A percentile compares a stretch with the other conserved stretches of the same genome.
These are phyloP conservation scores for Drosophila kohkoa DNA, from an alignment of 1,140 invertebrate genomes.

Conservation along the genomic window DNA sequence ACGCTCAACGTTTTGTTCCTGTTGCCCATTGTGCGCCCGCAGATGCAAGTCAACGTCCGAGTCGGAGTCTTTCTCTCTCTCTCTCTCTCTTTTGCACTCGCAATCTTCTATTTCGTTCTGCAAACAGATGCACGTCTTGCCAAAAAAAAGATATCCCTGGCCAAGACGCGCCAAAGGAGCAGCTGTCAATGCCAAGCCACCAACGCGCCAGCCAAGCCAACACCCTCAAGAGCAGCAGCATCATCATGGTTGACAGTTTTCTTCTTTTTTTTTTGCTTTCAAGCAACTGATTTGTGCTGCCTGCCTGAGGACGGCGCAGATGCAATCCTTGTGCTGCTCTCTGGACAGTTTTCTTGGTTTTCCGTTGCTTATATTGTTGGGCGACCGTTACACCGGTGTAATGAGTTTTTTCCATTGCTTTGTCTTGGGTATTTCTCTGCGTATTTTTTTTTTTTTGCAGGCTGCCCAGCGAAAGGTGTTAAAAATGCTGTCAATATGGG, in stretches of 20 bases:
- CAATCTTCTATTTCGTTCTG: constrained; percentile 12
- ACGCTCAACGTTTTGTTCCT: constrained; percentile 49
- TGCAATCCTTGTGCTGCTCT: constrained; percentile 40
- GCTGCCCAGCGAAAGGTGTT: constrained; percentile 58
- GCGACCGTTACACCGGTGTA: constrained; percentile 60
- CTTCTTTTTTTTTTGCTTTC: constrained; percentile 1
- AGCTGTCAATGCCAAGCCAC: constrained; percentile 75
- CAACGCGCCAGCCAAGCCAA: constrained; percentile 68
- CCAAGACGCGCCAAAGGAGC: constrained; percentile 74
- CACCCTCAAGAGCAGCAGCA: constrained; percentile 44
- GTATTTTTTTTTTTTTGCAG: constrained; percentile 45
- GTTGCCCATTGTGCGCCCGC: constrained; percentile 67
- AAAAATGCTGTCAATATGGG: constrained; percentile 72
- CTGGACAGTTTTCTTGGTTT: constrained; percentile 49
- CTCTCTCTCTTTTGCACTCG: constrained; percentile 1
- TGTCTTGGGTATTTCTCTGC: constrained; percentile 44
- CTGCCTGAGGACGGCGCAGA: constrained; percentile 48
- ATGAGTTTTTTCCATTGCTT: constrained; percentile 62
- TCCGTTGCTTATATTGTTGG: constrained; percentile 61
- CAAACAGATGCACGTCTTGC: constrained; percentile 75
- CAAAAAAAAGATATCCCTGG: constrained; percentile 42
- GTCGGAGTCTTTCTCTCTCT: constrained; percentile 4
- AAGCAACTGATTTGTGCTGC: constrained; percentile 60
- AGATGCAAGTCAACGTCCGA: constrained; percentile 83
- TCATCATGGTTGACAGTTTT: constrained; percentile 64